These are phyloP conservation scores for Chymomyza amoena DNA, from an alignment of 2,888 invertebrate genomes.

Conservation along the genomic window DNA sequence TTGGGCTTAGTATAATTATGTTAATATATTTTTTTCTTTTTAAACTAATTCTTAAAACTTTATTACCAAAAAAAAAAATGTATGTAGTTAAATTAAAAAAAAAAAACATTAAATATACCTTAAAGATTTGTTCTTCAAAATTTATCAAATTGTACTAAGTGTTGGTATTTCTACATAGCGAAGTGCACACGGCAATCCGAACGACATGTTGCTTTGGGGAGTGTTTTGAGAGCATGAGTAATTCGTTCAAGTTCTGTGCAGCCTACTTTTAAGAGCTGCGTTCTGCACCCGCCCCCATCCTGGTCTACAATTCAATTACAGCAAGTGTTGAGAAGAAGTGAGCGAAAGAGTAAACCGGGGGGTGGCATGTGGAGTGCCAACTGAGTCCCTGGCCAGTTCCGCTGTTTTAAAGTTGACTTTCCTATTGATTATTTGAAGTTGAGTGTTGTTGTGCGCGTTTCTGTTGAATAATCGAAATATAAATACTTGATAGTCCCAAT, in stretches of 20 bases:
- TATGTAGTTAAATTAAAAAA: too few species aligned
- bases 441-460: conserved; percentile 41
- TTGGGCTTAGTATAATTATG: too few species aligned
- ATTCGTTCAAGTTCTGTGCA: not conserved
- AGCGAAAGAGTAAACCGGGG: too few species aligned
- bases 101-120: too few species aligned
- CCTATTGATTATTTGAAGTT: conserved; percentile 51
- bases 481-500: conserved; percentile 11
- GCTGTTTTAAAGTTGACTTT: not conserved
- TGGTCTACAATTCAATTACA: not conserved
- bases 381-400: not conserved
- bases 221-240: not conserved
- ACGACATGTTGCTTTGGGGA: not conserved
- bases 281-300: not conserved
- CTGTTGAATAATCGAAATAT: conserved; percentile 24
- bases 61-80: too few species aligned
- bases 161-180: not conserved
- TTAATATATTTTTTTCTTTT: too few species aligned
- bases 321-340: not conserved
- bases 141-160: too few species aligned
- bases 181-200: not conserved
- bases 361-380: not conserved
- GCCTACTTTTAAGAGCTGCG: not conserved
- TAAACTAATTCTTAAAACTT: too few species aligned
- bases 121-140: too few species aligned